phyloP scores from a whole-genome alignment of 2,888 invertebrate genomes.

The Bugula neritina region DNA sequence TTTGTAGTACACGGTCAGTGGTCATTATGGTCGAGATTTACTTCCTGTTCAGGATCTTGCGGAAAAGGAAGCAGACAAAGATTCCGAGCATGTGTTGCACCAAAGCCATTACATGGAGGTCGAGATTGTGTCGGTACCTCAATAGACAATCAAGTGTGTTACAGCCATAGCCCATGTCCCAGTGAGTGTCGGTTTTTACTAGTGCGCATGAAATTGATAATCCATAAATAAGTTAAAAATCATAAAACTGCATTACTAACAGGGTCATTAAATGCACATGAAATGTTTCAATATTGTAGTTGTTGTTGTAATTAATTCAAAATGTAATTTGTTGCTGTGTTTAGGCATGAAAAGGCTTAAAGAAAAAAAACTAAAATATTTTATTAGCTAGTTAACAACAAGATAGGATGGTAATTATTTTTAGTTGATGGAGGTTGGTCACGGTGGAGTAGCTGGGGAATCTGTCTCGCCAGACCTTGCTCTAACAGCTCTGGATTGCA shows the following conservation, averaged over 20 bases:
- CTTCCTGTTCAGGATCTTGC: conserved; percentile 9
- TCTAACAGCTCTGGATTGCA: conserved; percentile 4
- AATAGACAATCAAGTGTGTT: not conserved
- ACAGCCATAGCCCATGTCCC: conserved; percentile 17
- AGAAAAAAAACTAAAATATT: no score
- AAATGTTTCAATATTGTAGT: no score
- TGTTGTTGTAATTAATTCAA: no score
- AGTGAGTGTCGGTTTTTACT: no score
- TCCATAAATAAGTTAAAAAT: no score
- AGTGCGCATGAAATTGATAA: no score
- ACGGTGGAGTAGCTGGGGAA: not conserved
- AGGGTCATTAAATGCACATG: no score
- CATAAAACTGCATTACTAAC: no score
- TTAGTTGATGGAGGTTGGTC: conserved; percentile 13
- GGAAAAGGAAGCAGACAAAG: not conserved
- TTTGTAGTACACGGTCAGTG: conserved; percentile 19
- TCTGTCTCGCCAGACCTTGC: conserved; percentile 13
- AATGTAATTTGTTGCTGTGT: no score
- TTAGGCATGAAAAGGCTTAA: no score
- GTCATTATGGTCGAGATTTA: conserved; percentile 8
- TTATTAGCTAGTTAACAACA: no score
- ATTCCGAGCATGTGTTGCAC: not conserved
- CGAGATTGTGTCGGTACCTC: not conserved
- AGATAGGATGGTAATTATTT: no score
- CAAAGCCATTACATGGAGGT: not conserved